These are phyloP conservation scores for Deladenus siricidicola DNA, from an alignment of 2,888 invertebrate genomes.

Conservation along the genomic window DNA sequence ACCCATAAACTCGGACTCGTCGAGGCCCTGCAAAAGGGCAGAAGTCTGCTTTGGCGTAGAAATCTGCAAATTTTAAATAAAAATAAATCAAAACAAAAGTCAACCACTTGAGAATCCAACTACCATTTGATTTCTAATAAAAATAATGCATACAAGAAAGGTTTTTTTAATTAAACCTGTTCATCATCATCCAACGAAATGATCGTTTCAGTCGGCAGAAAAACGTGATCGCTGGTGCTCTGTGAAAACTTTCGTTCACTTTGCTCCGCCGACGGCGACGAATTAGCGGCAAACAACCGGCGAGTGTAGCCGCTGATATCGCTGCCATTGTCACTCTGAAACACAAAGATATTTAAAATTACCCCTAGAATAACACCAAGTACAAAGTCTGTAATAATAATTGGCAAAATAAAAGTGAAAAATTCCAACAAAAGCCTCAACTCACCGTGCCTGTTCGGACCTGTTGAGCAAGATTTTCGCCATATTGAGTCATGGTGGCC, in stretches of 20 bases:
- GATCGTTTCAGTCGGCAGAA: slow-evolving; percentile 9
- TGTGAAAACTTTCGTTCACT: not conserved
- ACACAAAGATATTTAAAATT: too few relatives aligned
- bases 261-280: not conserved
- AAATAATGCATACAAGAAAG: not conserved
- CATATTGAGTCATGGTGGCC: slow-evolving; percentile 37
- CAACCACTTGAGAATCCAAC: not conserved
- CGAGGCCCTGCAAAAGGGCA: slow-evolving; percentile 15
- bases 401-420: too few relatives aligned
- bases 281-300: slow-evolving; percentile 13
- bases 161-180: not conserved
- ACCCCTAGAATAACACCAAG: too few relatives aligned
- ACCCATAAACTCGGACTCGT: slow-evolving; percentile 11
- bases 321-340: slow-evolving; percentile 44
- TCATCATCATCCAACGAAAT: slow-evolving; percentile 21
- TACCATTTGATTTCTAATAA: too few relatives aligned
- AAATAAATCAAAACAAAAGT: not conserved
- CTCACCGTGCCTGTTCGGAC: slow-evolving; percentile 37
- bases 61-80: not conserved
- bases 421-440: too few relatives aligned
- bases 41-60: slow-evolving; percentile 8
- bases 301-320: slow-evolving; percentile 33
- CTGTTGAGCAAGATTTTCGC: slow-evolving; percentile 44
- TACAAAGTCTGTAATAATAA: too few relatives aligned
- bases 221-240: not conserved